These are phyloP conservation scores for Zhuqinia jingwanae DNA, from an alignment of 2,888 invertebrate species.

Conservation along the genomic window DNA sequence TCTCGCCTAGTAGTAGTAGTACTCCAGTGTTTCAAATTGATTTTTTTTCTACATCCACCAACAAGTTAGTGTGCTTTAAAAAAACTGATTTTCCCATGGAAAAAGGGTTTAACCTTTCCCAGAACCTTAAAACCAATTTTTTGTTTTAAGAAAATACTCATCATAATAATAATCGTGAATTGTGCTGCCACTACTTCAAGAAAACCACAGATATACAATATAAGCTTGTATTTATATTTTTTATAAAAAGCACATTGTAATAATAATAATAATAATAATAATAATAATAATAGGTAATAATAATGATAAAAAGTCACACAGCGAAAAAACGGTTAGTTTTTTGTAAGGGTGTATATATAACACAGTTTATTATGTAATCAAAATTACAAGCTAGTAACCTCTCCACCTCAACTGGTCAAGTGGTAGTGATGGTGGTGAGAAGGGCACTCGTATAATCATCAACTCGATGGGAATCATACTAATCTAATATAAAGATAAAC, in stretches of 20 bases:
- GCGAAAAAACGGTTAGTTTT: slow-evolving; percentile 44
- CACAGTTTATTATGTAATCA: slow-evolving; percentile 50
- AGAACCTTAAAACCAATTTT: slow-evolving; percentile 52
- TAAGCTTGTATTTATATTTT: slow-evolving; percentile 1
- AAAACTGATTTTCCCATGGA: slow-evolving; percentile 67
- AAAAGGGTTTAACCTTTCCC: slow-evolving; percentile 70
- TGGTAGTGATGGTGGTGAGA: slow-evolving; percentile 21
- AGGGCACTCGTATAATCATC: slow-evolving; percentile 19
- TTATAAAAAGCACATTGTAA: too few relatives aligned
- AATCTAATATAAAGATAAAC: slow-evolving; percentile 43
- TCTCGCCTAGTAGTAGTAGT: background rate
- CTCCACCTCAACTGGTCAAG: slow-evolving; percentile 43
- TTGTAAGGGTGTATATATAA: slow-evolving; percentile 11
- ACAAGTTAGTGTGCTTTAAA: background rate
- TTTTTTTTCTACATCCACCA: slow-evolving; percentile 39
- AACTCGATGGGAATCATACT: slow-evolving; percentile 32
- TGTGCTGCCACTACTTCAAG: background rate
- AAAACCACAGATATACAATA: slow-evolving; percentile 13
- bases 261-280: slow-evolving; percentile 17
- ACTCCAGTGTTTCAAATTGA: slow-evolving; percentile 62
- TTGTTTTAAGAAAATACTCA: slow-evolving; percentile 35
- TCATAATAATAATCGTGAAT: slow-evolving; percentile 34
- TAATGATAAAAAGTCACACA: slow-evolving; percentile 59
- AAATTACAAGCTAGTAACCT: slow-evolving; percentile 40
- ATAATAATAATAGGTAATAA: too few relatives aligned